A percentile compares a stretch with the other conserved stretches of the same genome.
Conservation (phyloP, 2,888 invertebrate genomes). For the Xylophagus ater region DNA sequence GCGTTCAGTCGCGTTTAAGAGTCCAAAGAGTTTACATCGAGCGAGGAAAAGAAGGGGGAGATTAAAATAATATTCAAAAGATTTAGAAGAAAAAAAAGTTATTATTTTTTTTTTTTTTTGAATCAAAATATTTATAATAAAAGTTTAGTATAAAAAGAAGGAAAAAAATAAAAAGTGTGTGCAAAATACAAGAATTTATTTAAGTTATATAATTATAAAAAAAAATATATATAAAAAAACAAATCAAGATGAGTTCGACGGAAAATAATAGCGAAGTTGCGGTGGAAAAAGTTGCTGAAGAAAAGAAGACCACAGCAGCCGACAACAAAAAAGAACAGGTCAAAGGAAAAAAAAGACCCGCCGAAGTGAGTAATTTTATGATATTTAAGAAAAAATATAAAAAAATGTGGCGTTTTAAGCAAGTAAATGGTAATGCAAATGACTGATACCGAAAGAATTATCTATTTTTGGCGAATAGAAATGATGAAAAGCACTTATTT, state of each 20-base stretch:
- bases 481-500: too few relatives aligned
- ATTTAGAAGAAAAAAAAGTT: slow-evolving; percentile 1
- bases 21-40: slow-evolving; percentile 43
- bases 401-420: too few relatives aligned
- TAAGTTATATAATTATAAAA: slow-evolving; percentile 19
- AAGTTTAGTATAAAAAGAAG: background rate
- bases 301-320: slow-evolving; percentile 44
- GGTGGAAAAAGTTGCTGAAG: slow-evolving; percentile 56
- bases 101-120: background rate
- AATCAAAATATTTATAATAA: background rate
- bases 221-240: slow-evolving; percentile 26
- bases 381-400: background rate
- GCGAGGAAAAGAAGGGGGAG: slow-evolving; percentile 16
- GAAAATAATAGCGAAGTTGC: slow-evolving; percentile 66
- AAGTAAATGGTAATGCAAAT: too few relatives aligned
- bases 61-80: slow-evolving; percentile 6
- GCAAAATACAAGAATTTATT: background rate
- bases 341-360: slow-evolving; percentile 70
- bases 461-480: too few relatives aligned
- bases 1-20: slow-evolving; percentile 50
- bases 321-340: slow-evolving; percentile 49
- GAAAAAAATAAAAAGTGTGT: background rate
- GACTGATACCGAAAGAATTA: too few relatives aligned
- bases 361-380: slow-evolving; percentile 53
- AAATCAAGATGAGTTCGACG: slow-evolving; percentile 63